Base-by-base conservation (phyloP, 2,113 vertebrate genomes). In the Gobio gobio region DNA sequence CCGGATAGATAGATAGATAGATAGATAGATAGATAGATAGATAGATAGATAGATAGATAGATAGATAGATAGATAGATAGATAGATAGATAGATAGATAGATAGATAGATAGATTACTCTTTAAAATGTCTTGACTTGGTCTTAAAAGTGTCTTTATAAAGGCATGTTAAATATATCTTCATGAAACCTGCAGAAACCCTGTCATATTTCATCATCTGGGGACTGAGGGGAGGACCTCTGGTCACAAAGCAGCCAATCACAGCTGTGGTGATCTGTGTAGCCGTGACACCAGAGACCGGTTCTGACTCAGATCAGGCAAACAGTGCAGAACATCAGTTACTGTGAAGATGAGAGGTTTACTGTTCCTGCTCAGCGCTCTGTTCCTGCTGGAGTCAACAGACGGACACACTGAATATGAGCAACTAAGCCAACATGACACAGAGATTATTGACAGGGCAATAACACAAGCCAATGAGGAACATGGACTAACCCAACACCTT, bases 381-480 rank as follows among this genome's bases (percentile, higher is more conserved):
- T 5, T 84, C 10, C 58, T 84, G 78, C 70, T 87, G 58, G 70
- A 33, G 43, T 36, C 47, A 36, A 73, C 70, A 18, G 33, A 81
- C 5, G 18, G 22, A 74, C 2, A 6, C 13, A 0, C 1, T 4
- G 5, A 26, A 14, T 84, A 87, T 12, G 3, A 4, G 2, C 5
- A n/a, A 43, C 58, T 78, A 10, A 0, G 54, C 54, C 54, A 56
- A 12, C 0, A 1, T 14, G 12, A 3, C 0, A 29, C 0, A 68
- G 0, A 0, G 14, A 72, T 80, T 5, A 9, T 81, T 36, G 33
- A 84, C 45, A 36, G 9, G 10, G 68, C 77, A 2, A 61, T 87
- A 63, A 0, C 6, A 22, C 0, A 58, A 18, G 86, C 33, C n/a
- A 84, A 64, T 6, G 0, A 2, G 0, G 0, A 13, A 0, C 13